phyloP scores from a whole-genome alignment of 2,113 vertebrate genomes.

The human region DNA sequence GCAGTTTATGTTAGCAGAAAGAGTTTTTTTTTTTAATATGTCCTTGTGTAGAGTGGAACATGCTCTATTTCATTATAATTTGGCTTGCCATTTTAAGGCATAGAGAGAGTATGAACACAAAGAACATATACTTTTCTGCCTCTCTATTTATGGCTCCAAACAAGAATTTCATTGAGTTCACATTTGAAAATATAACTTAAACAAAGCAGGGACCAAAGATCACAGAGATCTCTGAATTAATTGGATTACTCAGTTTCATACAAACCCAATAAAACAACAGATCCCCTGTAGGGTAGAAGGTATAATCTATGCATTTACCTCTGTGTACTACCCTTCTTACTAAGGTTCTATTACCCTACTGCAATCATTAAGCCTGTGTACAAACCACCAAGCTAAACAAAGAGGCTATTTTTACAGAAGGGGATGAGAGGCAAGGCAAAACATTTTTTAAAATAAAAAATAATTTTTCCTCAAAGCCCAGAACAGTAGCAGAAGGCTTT shows the following conservation, averaged over 20 bases:
- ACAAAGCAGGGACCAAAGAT: constrained; percentile 52
- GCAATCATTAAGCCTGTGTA: constrained; percentile 46
- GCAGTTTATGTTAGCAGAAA: constrained; percentile 32
- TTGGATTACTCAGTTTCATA: constrained; percentile 63
- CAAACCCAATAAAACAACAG: constrained; percentile 44
- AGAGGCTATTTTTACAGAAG: constrained; percentile 63
- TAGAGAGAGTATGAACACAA: constrained; percentile 23
- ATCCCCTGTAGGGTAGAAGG: constrained; percentile 9
- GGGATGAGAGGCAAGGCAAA: constrained; percentile 53
- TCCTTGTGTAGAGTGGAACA: background rate
- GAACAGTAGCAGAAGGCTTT: constrained; percentile 73
- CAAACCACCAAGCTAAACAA: constrained; percentile 75
- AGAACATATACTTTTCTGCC: background rate
- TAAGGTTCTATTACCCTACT: constrained; percentile 38
- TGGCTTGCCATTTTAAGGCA: constrained; percentile 19
- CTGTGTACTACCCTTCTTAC: constrained; percentile 44
- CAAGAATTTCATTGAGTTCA: constrained; percentile 21
- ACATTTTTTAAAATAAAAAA: constrained; percentile 70
- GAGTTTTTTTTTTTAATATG: constrained; percentile 32
- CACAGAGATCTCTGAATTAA: constrained; percentile 71
- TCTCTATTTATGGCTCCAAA: constrained; percentile 47
- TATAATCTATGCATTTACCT: constrained; percentile 61
- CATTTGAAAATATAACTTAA: constrained; percentile 60
- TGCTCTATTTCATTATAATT: constrained; percentile 18
- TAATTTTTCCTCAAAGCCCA: constrained; percentile 70